Base-by-base conservation (phyloP, 1,140 invertebrate species). In the Andricus grossulariae region DNA sequence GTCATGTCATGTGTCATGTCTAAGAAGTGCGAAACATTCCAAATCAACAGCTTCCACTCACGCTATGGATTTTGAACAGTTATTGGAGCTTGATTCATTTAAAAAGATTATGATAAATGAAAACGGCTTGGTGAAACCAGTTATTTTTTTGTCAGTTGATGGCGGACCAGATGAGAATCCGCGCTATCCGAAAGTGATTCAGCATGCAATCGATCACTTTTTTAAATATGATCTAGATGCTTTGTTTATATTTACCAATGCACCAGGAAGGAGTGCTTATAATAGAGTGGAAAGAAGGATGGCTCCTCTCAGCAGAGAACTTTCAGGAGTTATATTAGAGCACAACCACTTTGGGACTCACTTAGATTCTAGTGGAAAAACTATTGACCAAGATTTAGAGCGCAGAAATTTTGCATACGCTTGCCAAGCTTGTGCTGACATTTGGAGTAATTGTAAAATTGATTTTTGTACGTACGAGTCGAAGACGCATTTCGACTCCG, bases 321-420 rank as follows among this genome's bases (percentile, higher is more conserved):
- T 82, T 73, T 81, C 83, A 80, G 86, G 83, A 76, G 82, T 83
- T 72, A 86, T 91, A 80, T 86, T 92, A 72, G 84, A 83, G 74
- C 85, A 90, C 84, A 90, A 91, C 77, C 72, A 77, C 71, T n/a
- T n/a, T n/a, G n/a, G n/a, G n/a, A n/a, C n/a, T n/a, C n/a, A n/a
- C n/a, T n/a, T n/a, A n/a, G n/a, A n/a, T n/a, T n/a, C n/a, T n/a
- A n/a, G n/a, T n/a, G n/a, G n/a, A n/a, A n/a, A n/a, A n/a, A n/a
- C n/a, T 90, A 87, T 88, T 77, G 83, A 91, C 87, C 72, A 77
- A 83, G 72, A 85, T 71, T 82, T 87, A 75, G 85, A 89, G 85
- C 75, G 12, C 70, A 52, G 54, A 39, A 80, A 80, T 83, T 84
- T 84, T n/a, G n/a, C n/a, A n/a, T n/a, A n/a, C n/a, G n/a, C n/a